Conservation (phyloP, 2,797 vertebrate genomes). For the Sebastes matsubarae region DNA sequence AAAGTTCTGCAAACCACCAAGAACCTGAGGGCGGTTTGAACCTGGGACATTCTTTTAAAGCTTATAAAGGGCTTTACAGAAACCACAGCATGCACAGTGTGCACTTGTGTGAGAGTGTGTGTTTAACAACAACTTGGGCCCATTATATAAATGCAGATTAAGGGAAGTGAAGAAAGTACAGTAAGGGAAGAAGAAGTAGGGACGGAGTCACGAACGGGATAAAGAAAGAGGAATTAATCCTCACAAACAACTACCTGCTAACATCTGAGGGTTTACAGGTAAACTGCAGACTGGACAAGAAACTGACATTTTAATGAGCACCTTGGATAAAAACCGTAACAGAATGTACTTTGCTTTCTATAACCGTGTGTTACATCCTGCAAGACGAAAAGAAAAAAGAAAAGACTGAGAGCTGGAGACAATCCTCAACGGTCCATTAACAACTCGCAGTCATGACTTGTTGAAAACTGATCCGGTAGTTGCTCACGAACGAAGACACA, state of each 20-base stretch:
- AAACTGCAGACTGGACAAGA: conserved; percentile 17
- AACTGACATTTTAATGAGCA: conserved; percentile 55
- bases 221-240: conserved; percentile 36
- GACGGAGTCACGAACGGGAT: conserved; percentile 14
- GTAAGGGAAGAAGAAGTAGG: not conserved
- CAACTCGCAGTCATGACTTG: conserved; percentile 29
- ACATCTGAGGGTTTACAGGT: conserved; percentile 23
- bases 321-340: conserved; percentile 16
- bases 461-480: conserved; percentile 32
- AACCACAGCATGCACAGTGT: conserved; percentile 58
- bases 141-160: conserved; percentile 64
- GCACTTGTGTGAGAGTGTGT: conserved; percentile 31
- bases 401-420: conserved; percentile 4
- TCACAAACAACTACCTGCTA: conserved; percentile 41
- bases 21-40: conserved; percentile 59
- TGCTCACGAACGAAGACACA: not conserved
- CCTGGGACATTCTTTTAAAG: conserved; percentile 63
- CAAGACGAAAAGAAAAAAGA: not conserved
- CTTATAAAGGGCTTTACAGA: conserved; percentile 71
- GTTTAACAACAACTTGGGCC: conserved; percentile 40
- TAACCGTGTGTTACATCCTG: not conserved
- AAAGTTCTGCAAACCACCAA: conserved; percentile 47
- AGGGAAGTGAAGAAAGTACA: conserved; percentile 43
- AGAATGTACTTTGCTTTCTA: conserved; percentile 19
- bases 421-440: conserved; percentile 4